These are phyloP conservation scores for Drosophila grimshawi DNA, from an alignment of 1,140 invertebrate species.

Conservation along the genomic window DNA sequence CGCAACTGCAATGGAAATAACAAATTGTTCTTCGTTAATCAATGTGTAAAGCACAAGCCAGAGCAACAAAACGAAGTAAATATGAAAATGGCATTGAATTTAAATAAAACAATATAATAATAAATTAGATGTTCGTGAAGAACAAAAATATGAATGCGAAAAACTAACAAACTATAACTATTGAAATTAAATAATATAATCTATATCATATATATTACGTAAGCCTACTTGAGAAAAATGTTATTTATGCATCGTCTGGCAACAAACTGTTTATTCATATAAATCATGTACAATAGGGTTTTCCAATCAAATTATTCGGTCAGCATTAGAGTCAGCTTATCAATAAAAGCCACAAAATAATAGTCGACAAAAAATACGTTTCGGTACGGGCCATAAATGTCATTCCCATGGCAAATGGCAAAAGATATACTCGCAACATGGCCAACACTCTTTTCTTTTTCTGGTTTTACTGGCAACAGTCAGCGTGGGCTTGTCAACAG, in stretches of 20 bases:
- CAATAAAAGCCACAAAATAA: conserved; percentile 13
- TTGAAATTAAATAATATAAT: too few species aligned
- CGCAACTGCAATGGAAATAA: conserved; percentile 35
- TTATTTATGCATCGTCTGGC: too few species aligned
- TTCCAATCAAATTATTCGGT: conserved; percentile 24
- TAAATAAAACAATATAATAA: too few species aligned
- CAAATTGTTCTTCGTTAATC: conserved; percentile 22
- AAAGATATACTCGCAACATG: conserved; percentile 14
- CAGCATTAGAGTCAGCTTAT: conserved; percentile 21
- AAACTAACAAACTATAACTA: too few species aligned
- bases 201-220: too few species aligned
- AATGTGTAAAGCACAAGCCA: conserved; percentile 4
- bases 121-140: too few species aligned
- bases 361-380: not conserved
- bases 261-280: too few species aligned
- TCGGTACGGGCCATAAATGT: conserved; percentile 57
- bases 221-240: too few species aligned
- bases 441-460: conserved; percentile 17
- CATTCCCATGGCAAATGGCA: conserved; percentile 41
- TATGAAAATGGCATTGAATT: too few species aligned
- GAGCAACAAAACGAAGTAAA: too few species aligned
- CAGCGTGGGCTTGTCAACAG: conserved; percentile 75
- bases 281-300: not conserved
- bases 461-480: conserved; percentile 29
- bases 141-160: too few species aligned